Conservation (phyloP, 2,888 invertebrate species). For the Amphipyra tragopoginis region DNA sequence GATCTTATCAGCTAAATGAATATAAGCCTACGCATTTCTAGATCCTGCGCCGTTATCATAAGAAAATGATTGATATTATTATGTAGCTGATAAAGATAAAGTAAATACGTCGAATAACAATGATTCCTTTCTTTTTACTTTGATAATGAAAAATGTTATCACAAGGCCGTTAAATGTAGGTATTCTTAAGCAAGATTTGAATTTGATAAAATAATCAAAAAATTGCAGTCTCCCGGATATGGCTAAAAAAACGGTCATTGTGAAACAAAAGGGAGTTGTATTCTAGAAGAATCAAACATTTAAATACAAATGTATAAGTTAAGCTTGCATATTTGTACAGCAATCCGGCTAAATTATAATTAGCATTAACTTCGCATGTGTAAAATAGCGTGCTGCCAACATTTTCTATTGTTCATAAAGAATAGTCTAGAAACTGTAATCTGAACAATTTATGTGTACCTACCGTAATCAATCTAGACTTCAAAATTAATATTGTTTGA, state of each 20-base stretch:
- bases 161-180: neutral
- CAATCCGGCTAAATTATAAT: conserved; percentile 5
- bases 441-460: neutral
- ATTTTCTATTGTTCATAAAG: conserved; percentile 9
- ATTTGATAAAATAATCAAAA: too few relatives aligned
- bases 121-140: neutral
- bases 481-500: neutral
- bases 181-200: neutral
- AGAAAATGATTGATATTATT: neutral
- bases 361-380: conserved; percentile 4
- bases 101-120: neutral
- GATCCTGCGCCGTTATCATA: neutral
- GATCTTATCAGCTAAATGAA: neutral
- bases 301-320: too few relatives aligned
- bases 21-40: neutral
- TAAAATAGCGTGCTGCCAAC: conserved; percentile 3
- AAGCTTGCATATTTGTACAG: neutral
- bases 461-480: neutral
- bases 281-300: too few relatives aligned
- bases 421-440: neutral
- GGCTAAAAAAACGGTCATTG: neutral
- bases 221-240: conserved; percentile 6
- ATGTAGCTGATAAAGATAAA: neutral
- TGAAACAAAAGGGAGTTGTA: too few relatives aligned
- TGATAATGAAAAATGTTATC: conserved; percentile 1